A percentile compares a stretch with the other conserved stretches of the same genome.
Conservation (phyloP, 2,797 vertebrate species). For the Phylloscopus collybita region DNA sequence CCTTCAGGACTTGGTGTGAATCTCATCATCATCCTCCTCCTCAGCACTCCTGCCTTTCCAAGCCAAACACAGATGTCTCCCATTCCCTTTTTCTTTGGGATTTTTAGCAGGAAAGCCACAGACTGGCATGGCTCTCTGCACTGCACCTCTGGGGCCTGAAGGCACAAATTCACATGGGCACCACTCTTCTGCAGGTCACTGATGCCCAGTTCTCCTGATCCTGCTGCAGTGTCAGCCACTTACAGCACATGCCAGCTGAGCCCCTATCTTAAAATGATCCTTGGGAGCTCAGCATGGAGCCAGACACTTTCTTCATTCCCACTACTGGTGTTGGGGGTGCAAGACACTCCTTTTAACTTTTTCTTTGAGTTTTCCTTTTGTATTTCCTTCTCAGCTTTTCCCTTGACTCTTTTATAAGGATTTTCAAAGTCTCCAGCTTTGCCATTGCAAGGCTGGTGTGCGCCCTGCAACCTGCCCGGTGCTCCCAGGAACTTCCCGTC, state of each 20-base stretch:
- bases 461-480: background rate
- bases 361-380: background rate
- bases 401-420: background rate
- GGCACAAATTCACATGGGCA: background rate
- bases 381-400: background rate
- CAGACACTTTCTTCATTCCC: background rate
- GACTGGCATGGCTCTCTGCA: background rate
- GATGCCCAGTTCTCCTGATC: background rate
- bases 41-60: background rate
- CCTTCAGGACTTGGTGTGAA: background rate
- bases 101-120: background rate
- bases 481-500: background rate
- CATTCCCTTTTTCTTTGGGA: background rate
- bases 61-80: background rate
- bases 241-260: background rate
- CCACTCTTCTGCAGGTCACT: background rate
- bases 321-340: fast-evolving
- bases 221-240: background rate
- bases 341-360: background rate
- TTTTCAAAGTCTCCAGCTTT: background rate
- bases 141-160: no score
- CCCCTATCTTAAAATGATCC: background rate
- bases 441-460: background rate
- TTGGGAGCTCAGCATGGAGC: background rate
- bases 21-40: background rate